Conservation (phyloP, 2,797 vertebrate genomes). For the Enteromius unitaeniatus region DNA sequence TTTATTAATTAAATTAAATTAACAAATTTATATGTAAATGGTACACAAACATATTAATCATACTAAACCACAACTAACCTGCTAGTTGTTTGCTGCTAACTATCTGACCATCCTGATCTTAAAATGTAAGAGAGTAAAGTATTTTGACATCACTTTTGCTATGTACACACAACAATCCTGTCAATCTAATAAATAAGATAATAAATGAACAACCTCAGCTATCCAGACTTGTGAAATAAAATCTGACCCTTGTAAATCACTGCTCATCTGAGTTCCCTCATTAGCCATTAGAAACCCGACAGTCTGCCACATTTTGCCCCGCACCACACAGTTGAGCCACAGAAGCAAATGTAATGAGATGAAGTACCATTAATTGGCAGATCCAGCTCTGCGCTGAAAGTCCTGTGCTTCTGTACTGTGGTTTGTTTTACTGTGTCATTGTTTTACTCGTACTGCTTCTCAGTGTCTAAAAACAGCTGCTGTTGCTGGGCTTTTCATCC, state of each 20-base stretch:
- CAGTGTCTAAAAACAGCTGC: constrained; percentile 13
- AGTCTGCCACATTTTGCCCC: constrained; percentile 11
- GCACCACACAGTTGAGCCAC: neutral
- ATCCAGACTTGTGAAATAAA: constrained; percentile 7
- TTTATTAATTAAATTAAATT: neutral
- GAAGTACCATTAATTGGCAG: constrained; percentile 21
- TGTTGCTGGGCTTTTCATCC: neutral
- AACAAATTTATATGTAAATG: neutral
- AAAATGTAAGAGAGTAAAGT: neutral
- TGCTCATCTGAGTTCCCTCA: constrained; percentile 13
- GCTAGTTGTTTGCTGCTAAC: neutral
- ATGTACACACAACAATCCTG: constrained; percentile 1
- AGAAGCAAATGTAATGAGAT: constrained; percentile 18
- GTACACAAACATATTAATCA: neutral
- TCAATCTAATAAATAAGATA: constrained; percentile 8
- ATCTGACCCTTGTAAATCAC: neutral
- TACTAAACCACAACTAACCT: neutral
- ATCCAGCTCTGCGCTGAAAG: neutral
- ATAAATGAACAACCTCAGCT: constrained; percentile 8
- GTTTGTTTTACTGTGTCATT: constrained; percentile 21
- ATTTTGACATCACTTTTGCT: neutral
- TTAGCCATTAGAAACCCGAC: constrained; percentile 12
- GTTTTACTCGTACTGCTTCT: neutral
- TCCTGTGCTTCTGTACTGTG: neutral
- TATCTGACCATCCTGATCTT: neutral